Base-by-base conservation (phyloP, 2,888 invertebrate species). In the Drosophila algonquin region DNA sequence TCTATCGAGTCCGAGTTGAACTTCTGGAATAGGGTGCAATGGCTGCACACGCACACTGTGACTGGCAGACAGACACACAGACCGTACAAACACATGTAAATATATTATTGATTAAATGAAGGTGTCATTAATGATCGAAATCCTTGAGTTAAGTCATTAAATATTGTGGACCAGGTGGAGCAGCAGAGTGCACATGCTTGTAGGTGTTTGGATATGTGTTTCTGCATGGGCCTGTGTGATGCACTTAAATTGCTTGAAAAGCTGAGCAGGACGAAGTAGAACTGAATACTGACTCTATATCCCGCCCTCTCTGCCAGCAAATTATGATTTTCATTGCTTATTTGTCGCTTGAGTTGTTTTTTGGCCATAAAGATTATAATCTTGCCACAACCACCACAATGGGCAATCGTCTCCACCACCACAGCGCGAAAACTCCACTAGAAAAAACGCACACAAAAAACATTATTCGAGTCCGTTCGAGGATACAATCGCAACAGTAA, bases 141-240 rank as follows among this genome's bases (percentile, higher is more conserved):
- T 77, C 76, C 76, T 83, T 81, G 80, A 79, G 78, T 80, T 73
- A 81, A 81, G 75, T 79, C 79, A 81, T 84, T 84, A 81, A 79
- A 81, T 73, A 76, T 78, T 76, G 80, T 70, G n/a, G 40, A 40
- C 40, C 40, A 14, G 40, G 74, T 76, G 75, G 60, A 77, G 62
- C 54, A 59, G 67, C 55, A 58, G 65, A 46, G 44, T 50, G 14
- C 14, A 18, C 16, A 27, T 47, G 21, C 44, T 12, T 62, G n/a
- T 60, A 24, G 24, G 24, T 24, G 24, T 24, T 24, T 24, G 21
- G 18, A 1, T 30, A 8, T 50, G 24, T 21, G 21, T 21, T 21
- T 3, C 24, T 24, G 24, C 24, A 24, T 24, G 24, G 60, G 40
- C 32, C 16, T 67, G 32, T n/a, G n/a, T n/a, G n/a, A n/a, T n/a